Base-by-base conservation (phyloP, 1,140 invertebrate genomes). In the Himalopsyche phryganea region DNA sequence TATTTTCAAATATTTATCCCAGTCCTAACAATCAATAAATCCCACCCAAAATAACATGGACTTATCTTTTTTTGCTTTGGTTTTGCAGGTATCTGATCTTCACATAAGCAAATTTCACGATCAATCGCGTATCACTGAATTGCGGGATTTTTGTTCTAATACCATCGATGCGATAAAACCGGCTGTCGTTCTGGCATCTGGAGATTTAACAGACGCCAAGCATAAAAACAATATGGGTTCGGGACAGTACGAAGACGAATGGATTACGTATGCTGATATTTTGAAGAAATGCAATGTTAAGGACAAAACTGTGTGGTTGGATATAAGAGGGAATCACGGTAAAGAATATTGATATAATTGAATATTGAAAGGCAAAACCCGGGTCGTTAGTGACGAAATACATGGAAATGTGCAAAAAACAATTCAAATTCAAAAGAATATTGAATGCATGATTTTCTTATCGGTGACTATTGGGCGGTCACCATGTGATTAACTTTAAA, bases 241-340 rank as follows among this genome's bases (percentile, higher is more conserved):
- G 17, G 80, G 81, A 20, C 93, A 96, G 77, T 86, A 85, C 66
- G 72, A 87, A 66, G 81, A 85, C 67, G 94, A 97, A 79, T 97
- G 94, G 94, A 69, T 85, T 58, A 79, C 83, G 63, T 97, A 97
- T 72, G 77, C 83, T 60, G 79, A 86, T 65, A 79, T 89, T 60
- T 76, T 96, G 19, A 78, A 83, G 35, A 81, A 88, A 58, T 85
- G 83, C 58, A 80, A 85, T 61, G 80, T 92, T 15, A 74, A 73
- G 28, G 76, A 85, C 44, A 85, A 83, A 69, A 91, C 90, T 3
- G 75, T 82, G 7, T 96, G 93, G 92, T 75, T 96, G 41, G 94
- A 96, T 77, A 88, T 95, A 54, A 80, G 93, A 74, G 94, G 94
- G 72, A 97, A 97, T 82, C 94, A 97, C 85, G 94, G 92, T 94